Base-by-base conservation (phyloP, 2,113 vertebrate species). In the Limanda limanda region DNA sequence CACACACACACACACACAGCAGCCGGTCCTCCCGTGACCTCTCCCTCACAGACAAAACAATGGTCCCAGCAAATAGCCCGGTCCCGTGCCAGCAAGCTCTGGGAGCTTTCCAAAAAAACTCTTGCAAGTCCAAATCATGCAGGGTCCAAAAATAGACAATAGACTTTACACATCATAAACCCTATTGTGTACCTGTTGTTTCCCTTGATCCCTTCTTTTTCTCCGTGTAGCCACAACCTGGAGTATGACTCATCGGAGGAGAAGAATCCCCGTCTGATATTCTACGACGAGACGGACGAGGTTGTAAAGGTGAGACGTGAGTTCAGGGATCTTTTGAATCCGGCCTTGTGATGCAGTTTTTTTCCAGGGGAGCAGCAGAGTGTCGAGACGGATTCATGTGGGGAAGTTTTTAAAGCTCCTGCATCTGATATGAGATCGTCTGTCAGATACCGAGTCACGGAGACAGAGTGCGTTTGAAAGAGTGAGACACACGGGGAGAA, bases 241-340 rank as follows among this genome's bases (percentile, higher is more conserved):
- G 92, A 94, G 24, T 96, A 95, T 23, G 92, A 94, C 25, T 95
- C 94, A 56, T 88, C 87, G 3, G 93, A 94, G 48, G 82, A 93
- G 21, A 94, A 92, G 80, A 92, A 94, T 1, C 95, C 95, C 5
- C 92, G 86, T 56, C 87, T 96, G 17, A 90, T 95, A 65, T 92
- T 96, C 75, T 95, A 94, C 78, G 91, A 95, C 12, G 91, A 92
- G 14, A 91, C 92, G 47, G 92, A 94, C 6, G 93, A 94, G 75
- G 90, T 93, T 61, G 92, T 95, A 23, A 93, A 95, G 94, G 95
- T 95, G 86, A 92, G 87, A 24, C 64, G 24, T 20, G 15, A 59
- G 47, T 15, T 15, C 15, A 7, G 47, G 47, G 47, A 18, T 15
- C 40, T 42, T 58, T 59, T 45, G 8, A 31, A 15, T 25, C 55